phyloP scores from a whole-genome alignment of 2,797 vertebrate species.

The Epinephelus coioides region DNA sequence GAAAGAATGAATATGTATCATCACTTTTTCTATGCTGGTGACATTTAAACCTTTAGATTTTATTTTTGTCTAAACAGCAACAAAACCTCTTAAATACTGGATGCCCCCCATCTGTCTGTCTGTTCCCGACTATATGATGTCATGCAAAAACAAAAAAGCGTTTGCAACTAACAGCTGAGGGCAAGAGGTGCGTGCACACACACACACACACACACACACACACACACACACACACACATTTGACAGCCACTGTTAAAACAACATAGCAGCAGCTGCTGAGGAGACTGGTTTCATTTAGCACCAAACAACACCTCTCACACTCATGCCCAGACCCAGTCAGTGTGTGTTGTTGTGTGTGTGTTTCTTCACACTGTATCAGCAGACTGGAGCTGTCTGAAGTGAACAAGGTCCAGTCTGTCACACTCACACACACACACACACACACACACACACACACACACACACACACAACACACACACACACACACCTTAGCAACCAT shows the following conservation, averaged over 20 bases:
- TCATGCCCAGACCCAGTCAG: slow-evolving; percentile 5
- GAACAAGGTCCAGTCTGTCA: slow-evolving; percentile 70
- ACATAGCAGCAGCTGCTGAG: slow-evolving; percentile 67
- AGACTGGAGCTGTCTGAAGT: slow-evolving; percentile 52
- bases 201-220: slow-evolving; percentile 15
- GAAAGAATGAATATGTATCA: not conserved
- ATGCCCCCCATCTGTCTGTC: not conserved
- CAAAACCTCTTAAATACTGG: not conserved
- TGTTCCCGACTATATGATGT: slow-evolving; percentile 12
- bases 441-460: too few species aligned
- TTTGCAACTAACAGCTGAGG: slow-evolving; percentile 36
- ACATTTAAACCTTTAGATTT: not conserved
- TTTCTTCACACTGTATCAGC: slow-evolving; percentile 56
- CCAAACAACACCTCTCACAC: slow-evolving; percentile 55
- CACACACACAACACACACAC: too few species aligned
- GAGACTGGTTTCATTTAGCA: slow-evolving; percentile 65
- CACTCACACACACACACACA: slow-evolving; percentile 30
- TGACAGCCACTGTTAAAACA: slow-evolving; percentile 56
- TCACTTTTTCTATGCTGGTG: not conserved
- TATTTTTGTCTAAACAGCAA: not conserved
- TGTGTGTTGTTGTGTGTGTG: slow-evolving; percentile 30
- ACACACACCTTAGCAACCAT: slow-evolving; percentile 11
- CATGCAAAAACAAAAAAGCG: slow-evolving; percentile 27
- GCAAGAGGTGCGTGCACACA: slow-evolving; percentile 19
- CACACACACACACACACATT: slow-evolving; percentile 15